Conservation (phyloP, 2,797 vertebrate species). For the Anomalospiza imberbis region DNA sequence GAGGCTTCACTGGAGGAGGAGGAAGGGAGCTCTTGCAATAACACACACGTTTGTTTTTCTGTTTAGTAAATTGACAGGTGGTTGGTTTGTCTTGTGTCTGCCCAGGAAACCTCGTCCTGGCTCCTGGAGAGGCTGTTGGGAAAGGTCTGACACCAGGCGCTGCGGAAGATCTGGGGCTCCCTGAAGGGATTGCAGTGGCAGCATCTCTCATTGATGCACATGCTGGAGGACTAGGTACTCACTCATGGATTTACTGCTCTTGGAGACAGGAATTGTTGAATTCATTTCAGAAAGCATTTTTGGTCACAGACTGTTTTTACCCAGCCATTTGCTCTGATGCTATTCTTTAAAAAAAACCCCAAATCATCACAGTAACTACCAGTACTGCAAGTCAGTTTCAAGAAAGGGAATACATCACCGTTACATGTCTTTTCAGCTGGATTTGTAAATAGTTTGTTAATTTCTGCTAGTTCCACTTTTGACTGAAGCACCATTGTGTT, state of each 20-base stretch:
- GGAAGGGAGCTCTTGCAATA: not conserved
- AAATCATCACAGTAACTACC: not conserved
- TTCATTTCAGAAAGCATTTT: not conserved
- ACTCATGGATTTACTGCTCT: not conserved
- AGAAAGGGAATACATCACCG: not conserved
- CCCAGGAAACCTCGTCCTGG: constrained; percentile 82
- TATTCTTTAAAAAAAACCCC: not conserved
- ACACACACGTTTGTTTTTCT: constrained; percentile 35
- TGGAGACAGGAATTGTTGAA: not conserved
- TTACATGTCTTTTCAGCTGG: not conserved
- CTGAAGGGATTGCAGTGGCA: constrained; percentile 84
- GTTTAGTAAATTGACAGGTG: constrained; percentile 53
- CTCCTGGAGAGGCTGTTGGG: constrained; percentile 86
- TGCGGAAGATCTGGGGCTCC: constrained; percentile 83
- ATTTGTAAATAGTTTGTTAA: not conserved
- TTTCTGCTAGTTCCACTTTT: not conserved
- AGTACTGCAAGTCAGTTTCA: not conserved
- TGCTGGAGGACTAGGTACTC: constrained; percentile 91
- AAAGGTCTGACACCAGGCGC: constrained; percentile 82
- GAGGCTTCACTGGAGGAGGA: not conserved
- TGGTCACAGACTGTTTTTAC: not conserved
- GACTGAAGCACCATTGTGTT: not conserved
- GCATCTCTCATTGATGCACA: constrained; percentile 95
- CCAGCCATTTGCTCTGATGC: not conserved
- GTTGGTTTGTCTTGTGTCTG: constrained; percentile 69